Conservation (phyloP, 2,113 vertebrate species). For the Micronycteris hirsuta region DNA sequence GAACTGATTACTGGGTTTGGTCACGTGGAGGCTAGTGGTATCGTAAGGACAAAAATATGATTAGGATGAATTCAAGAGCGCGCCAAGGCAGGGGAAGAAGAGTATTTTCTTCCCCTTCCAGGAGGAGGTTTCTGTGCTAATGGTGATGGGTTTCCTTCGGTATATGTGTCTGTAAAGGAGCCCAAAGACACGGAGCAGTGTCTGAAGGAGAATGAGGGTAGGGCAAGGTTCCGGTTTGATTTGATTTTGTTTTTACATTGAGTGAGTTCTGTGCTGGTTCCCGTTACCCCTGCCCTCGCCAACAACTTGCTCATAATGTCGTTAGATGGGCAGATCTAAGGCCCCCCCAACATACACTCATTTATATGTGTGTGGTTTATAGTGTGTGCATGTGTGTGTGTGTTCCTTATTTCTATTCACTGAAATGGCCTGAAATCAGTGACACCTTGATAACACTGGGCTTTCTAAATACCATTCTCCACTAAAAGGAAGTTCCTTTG, state of each 20-base stretch:
- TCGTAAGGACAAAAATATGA: neutral
- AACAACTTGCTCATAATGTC: neutral
- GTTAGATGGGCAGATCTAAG: neutral
- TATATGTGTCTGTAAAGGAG: neutral
- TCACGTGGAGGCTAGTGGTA: neutral
- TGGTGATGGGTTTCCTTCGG: neutral
- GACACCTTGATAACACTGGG: neutral
- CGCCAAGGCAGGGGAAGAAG: too few species aligned
- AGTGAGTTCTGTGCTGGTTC: neutral
- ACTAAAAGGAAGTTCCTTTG: neutral
- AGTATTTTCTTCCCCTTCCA: neutral
- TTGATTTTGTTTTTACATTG: neutral
- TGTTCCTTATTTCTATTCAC: neutral
- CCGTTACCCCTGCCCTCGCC: neutral
- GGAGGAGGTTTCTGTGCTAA: neutral
- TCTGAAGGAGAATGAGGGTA: neutral
- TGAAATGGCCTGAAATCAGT: neutral
- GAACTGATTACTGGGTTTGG: neutral
- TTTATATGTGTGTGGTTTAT: neutral
- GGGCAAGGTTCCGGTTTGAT: neutral
- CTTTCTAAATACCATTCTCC: neutral
- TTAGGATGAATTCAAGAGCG: neutral
- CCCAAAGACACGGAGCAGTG: neutral
- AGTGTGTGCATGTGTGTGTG: neutral
- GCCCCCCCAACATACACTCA: accelerated